Evolutionary conservation across 2,797 vertebrate species (phyloP), one percentile per base, ranked within the genome.

Genomic region (Danio albolineatus): DNA sequence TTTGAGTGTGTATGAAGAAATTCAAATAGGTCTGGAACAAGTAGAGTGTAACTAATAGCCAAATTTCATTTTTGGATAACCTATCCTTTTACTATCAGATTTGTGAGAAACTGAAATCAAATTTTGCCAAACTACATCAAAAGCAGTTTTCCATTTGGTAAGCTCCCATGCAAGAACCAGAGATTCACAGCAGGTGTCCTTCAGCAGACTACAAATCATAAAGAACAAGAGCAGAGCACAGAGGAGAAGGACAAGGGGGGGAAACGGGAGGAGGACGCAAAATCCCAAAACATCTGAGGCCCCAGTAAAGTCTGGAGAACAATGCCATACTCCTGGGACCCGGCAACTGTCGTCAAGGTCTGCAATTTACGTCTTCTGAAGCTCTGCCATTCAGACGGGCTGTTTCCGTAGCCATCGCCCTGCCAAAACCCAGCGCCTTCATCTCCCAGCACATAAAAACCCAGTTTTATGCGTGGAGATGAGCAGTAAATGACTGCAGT

Each of bases 101-200:
- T 16, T 17, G 6, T 59, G 77, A 59, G 62, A 78, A 76, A 48
- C 13, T 65, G 19, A 65, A 73, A 72, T 66, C 56, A 71, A 54
- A 65, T 86, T 86, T 77, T 85, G 86, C 85, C 86, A 87, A 90
- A 90, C 57, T 9, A 88, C 89, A 91, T 91, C 90, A 89, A 89
- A 92, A 87, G 83, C 82, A 85, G 83, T 80, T 85, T 88, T 90
- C 89, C 86, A 82, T 90, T 90, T 90, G 75, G 80, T 87, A 73
- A 83, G 77, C 84, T 89, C 90, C 89, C 90, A 90, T 89, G 91
- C 87, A 86, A 87, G 91, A 87, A 87, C 86, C 89, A 89, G 82
- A 89, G 89, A 88, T 91, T 88, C 87, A 86, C 93, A 88, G 87
- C 85, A 91, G 92, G 90, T 94, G 91, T 92, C 91, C 89, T 89